Conservation (phyloP, 2,113 vertebrate species). For the Camelus bactrianus region DNA sequence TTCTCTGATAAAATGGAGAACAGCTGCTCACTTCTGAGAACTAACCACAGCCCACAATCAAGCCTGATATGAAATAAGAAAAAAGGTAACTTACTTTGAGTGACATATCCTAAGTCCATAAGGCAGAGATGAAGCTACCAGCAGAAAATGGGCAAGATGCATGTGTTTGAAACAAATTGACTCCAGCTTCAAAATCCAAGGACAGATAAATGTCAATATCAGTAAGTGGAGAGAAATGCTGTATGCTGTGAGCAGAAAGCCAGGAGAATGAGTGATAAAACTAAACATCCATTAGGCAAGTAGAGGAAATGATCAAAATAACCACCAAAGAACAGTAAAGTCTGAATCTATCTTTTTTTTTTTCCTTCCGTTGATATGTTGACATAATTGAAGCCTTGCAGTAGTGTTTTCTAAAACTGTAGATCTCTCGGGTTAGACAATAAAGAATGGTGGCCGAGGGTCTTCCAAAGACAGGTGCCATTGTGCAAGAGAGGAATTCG, state of each 20-base stretch:
- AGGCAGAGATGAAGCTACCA: neutral
- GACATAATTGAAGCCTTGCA: neutral
- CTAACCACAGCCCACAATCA: slow-evolving; percentile 49
- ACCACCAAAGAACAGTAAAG: neutral
- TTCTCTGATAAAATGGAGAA: slow-evolving; percentile 44
- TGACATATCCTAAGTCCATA: neutral
- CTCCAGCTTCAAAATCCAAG: neutral
- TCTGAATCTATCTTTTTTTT: neutral
- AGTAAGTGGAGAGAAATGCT: neutral
- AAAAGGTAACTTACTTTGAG: slow-evolving; percentile 51
- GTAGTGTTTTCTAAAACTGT: slow-evolving; percentile 8
- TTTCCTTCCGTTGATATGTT: neutral
- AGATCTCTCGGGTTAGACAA: neutral
- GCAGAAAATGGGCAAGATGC: neutral
- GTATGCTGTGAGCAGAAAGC: neutral
- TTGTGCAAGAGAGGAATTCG: neutral
- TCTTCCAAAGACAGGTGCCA: neutral
- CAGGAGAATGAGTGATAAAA: neutral
- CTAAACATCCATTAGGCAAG: neutral
- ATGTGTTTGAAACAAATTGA: neutral
- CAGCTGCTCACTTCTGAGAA: slow-evolving; percentile 63
- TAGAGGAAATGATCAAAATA: slow-evolving; percentile 60
- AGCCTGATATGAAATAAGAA: slow-evolving; percentile 61
- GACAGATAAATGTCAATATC: neutral
- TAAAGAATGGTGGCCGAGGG: neutral